phyloP scores from a whole-genome alignment of 2,888 invertebrate species.

The Fabriciana adippe region DNA sequence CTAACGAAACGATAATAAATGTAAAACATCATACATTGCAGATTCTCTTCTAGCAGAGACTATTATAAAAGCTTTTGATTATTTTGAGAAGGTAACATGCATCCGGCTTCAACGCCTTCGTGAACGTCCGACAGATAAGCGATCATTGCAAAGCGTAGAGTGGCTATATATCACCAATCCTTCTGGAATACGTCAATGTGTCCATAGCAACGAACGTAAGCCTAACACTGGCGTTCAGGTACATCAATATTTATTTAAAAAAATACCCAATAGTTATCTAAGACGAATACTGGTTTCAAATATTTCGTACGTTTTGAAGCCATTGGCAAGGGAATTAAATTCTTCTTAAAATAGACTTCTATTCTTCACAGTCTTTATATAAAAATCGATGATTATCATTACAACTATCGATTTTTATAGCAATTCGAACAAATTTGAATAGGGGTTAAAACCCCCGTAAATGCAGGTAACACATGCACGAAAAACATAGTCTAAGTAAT shows the following conservation, averaged over 20 bases:
- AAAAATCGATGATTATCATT: too few relatives aligned
- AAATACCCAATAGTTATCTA: too few relatives aligned
- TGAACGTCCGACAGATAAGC: constrained; percentile 60
- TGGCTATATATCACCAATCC: constrained; percentile 76
- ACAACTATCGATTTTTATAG: too few relatives aligned
- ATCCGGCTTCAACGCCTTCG: constrained; percentile 67
- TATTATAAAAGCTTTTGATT: constrained; percentile 65
- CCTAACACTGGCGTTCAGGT: constrained; percentile 68
- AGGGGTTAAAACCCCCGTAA: background rate
- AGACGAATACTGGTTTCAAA: too few relatives aligned
- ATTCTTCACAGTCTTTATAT: too few relatives aligned
- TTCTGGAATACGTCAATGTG: constrained; percentile 66
- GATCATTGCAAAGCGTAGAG: constrained; percentile 57
- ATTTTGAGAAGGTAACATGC: constrained; percentile 69
- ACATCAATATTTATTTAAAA: background rate
- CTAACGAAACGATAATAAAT: too few relatives aligned
- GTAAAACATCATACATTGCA: constrained; percentile 38
- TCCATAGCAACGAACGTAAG: constrained; percentile 68
- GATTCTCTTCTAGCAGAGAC: constrained; percentile 56
- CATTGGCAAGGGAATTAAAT: too few relatives aligned
- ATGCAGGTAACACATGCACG: too few relatives aligned
- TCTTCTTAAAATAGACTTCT: too few relatives aligned
- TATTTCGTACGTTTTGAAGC: too few relatives aligned
- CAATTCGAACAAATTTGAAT: too few relatives aligned
- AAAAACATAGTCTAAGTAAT: too few relatives aligned